Base-by-base conservation (phyloP, 2,888 invertebrate genomes). In the Matsumyia berberina region DNA sequence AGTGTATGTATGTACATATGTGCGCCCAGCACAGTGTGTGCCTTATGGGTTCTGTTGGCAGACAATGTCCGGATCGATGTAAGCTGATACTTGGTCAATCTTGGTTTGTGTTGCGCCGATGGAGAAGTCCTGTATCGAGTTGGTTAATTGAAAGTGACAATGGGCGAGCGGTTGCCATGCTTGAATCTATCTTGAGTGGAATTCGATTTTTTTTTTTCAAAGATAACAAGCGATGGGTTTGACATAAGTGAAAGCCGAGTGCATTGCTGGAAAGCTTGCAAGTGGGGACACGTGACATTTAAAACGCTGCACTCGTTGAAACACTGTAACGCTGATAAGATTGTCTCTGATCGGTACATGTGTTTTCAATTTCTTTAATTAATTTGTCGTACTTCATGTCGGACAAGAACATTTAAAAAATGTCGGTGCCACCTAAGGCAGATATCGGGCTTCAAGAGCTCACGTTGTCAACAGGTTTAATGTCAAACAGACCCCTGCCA, bases 11-110 rank as follows among this genome's bases (percentile, higher is more conserved):
- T n/a, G n/a, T n/a, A n/a, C n/a, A n/a, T n/a, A n/a, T n/a, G n/a
- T n/a, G n/a, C n/a, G n/a, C n/a, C n/a, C n/a, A n/a, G n/a, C n/a
- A n/a, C n/a, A n/a, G n/a, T 37, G 60, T 37, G 64, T 66, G 72
- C 17, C 58, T 73, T 79, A 79, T 73, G 58, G 79, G 42, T 51
- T 51, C 67, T 17, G 39, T 29, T 17, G 29, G 60, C 33, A 44
- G 35, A 60, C 33, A 60, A 44, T 69, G 69, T 49, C 49, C 64
- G 58, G 49, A 72, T 49, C 72, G 42, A 29, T 66, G 79, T 58
- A 79, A 79, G 70, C 39, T 72, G 72, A 79, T 72, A 66, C 79
- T 58, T 69, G 64, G 53, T 55, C 49, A 35, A 19, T 58, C 24
- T 24, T 24, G 24, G 60, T 51, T 67, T 17, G 57, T 51, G 58